Percentiles rank a stretch among this genome's conserved stretches.
Evolutionary conservation across 2,797 vertebrate species (phyloP).

Genomic region (Hydrolagus colliei): DNA sequence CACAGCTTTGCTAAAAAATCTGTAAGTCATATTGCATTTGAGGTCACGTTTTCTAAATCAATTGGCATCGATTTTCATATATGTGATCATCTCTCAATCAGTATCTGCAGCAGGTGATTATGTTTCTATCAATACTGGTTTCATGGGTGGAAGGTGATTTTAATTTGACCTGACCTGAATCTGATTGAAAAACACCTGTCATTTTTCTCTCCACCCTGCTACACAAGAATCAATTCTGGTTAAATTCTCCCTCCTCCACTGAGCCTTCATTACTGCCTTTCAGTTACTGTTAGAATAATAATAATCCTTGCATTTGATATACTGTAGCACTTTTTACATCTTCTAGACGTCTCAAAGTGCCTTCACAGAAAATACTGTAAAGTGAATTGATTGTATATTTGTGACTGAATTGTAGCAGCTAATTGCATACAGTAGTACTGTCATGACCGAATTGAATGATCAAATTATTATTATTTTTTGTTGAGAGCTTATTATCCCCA

Average conservation of each 20-base stretch:
- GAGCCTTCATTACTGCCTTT: constrained; percentile 1
- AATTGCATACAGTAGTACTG: too few relatives aligned
- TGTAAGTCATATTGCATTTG: background rate
- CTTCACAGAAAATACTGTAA: too few relatives aligned
- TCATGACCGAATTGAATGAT: too few relatives aligned
- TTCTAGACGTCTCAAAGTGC: too few relatives aligned
- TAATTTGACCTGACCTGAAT: constrained; percentile 17
- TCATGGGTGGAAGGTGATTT: background rate
- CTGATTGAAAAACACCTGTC: constrained; percentile 8
- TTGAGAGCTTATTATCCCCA: too few relatives aligned
- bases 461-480: too few relatives aligned
- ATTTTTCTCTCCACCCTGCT: background rate
- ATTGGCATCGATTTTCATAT: constrained; percentile 18
- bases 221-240: background rate
- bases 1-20: background rate
- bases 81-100: constrained; percentile 8
- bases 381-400: too few relatives aligned
- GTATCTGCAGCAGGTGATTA: constrained; percentile 14
- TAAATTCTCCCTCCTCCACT: background rate
- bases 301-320: too few relatives aligned
- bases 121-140: constrained; percentile 11
- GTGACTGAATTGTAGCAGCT: too few relatives aligned
- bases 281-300: background rate
- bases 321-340: too few relatives aligned
- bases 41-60: constrained; percentile 7